phyloP scores from a whole-genome alignment of 2,888 invertebrate species.

The Drosophila quinaria region DNA sequence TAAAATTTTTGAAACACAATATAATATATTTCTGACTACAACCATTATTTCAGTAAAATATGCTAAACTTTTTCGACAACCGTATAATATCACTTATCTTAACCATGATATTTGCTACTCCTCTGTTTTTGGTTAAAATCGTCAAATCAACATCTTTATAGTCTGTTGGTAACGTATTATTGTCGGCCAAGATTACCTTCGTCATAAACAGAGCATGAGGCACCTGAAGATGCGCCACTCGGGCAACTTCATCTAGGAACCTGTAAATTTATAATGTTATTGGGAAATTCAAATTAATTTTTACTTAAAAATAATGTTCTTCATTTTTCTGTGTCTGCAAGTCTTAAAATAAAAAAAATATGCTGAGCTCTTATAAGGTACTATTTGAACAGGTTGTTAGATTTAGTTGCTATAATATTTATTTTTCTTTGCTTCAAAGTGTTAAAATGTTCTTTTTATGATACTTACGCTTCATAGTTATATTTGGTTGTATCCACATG shows the following conservation, averaged over 20 bases:
- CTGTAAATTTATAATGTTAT: slow-evolving; percentile 52
- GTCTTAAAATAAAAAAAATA: too few relatives aligned
- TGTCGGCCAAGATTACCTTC: slow-evolving; percentile 86
- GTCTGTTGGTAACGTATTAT: slow-evolving; percentile 85
- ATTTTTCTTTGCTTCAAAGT: not conserved
- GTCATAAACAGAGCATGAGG: slow-evolving; percentile 86
- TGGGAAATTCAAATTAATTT: not conserved
- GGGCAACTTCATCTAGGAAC: slow-evolving; percentile 85
- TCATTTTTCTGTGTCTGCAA: too few relatives aligned
- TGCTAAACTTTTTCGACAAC: slow-evolving; percentile 73
- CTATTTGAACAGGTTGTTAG: not conserved
- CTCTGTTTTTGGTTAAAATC: slow-evolving; percentile 75
- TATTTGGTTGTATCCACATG: slow-evolving; percentile 84
- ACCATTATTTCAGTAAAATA: slow-evolving; percentile 60
- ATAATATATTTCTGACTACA: not conserved
- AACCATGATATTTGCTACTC: slow-evolving; percentile 54
- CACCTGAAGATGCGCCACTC: slow-evolving; percentile 85
- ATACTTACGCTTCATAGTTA: slow-evolving; percentile 84
- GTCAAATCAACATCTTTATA: slow-evolving; percentile 85
- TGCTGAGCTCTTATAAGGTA: too few relatives aligned
- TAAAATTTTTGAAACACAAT: not conserved
- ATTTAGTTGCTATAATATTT: not conserved
- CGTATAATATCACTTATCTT: slow-evolving; percentile 70
- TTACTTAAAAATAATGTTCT: too few relatives aligned
- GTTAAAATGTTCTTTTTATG: not conserved